Base-by-base conservation (phyloP, 2,888 invertebrate genomes). In the Lepidochrysops patricia region DNA sequence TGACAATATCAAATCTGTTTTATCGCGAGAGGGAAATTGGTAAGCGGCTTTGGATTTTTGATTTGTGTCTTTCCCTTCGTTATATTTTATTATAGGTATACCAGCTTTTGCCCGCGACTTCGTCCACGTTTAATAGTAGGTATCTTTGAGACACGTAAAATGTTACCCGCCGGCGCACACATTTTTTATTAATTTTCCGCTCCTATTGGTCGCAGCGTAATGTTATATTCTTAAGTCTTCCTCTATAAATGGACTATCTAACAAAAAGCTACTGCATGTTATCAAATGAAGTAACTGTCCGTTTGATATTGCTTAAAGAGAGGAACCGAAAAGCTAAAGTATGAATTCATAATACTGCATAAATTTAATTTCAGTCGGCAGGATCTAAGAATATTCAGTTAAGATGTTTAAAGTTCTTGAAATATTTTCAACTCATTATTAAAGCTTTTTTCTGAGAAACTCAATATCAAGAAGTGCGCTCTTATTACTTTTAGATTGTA, bases 31-130 rank as follows among this genome's bases (percentile, higher is more conserved):
- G 54, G 54, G 54, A 54, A 32, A 19, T 32, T 54, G 9, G 29
- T 54, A 54, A 54, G 54, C 54, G 54, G 54, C 54, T 54, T 54
- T 54, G 29, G 54, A 54, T 27, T 52, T 52, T 26, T 52, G 52
- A 52, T 27, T 52, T 52, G 27, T 52, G 52, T 26, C 27, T 52
- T 27, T 15, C 29, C 6, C 15, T 54, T 23, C 19, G 0, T 12
- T 29, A 29, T 54, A 50, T 25, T 26, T 25, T 13, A 27, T 2
- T 2, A 37, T 12, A 15, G n/a, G n/a, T n/a, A n/a, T n/a, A n/a
- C n/a, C n/a, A n/a, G n/a, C n/a, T n/a, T n/a, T n/a, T n/a, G n/a
- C n/a, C n/a, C n/a, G n/a, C n/a, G n/a, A n/a, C n/a, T n/a, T n/a
- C n/a, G n/a, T n/a, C n/a, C n/a, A n/a, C n/a, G n/a, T n/a, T n/a